phyloP scores from a whole-genome alignment of 2,888 invertebrate genomes.

The Clunio marinus region DNA sequence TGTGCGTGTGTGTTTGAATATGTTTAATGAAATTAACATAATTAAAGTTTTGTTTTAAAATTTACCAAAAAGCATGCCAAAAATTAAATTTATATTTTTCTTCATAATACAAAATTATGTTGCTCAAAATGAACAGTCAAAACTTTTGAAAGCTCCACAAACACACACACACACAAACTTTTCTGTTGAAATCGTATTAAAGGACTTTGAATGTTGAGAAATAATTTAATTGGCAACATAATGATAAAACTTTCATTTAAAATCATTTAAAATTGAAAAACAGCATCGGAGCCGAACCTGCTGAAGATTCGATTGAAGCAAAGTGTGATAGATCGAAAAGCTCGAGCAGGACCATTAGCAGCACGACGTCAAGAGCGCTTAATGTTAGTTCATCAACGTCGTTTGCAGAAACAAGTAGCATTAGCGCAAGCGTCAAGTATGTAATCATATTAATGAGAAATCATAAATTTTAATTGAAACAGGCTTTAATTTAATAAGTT shows the following conservation, averaged over 20 bases:
- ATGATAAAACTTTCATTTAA: too few species aligned
- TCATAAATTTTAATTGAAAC: not conserved
- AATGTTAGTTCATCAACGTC: slow-evolving; percentile 61
- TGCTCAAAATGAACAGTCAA: too few species aligned
- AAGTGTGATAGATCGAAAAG: slow-evolving; percentile 91
- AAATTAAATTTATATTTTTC: not conserved
- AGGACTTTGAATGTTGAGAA: too few species aligned
- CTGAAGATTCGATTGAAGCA: slow-evolving; percentile 89
- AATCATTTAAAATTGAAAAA: too few species aligned
- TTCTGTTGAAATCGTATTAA: too few species aligned
- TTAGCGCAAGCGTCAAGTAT: slow-evolving; percentile 50
- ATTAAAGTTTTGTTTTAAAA: slow-evolving; percentile 7
- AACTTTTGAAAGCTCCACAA: too few species aligned
- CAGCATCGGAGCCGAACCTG: slow-evolving; percentile 96
- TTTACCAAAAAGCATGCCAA: not conserved
- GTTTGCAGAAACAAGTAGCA: slow-evolving; percentile 49
- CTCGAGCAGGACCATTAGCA: slow-evolving; percentile 74
- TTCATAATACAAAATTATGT: too few species aligned
- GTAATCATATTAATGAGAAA: slow-evolving; percentile 43
- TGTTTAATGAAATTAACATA: slow-evolving; percentile 34
- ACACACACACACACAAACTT: too few species aligned
- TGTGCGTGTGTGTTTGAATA: slow-evolving; percentile 32
- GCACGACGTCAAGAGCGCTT: slow-evolving; percentile 72
- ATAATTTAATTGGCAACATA: too few species aligned
- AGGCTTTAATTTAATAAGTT: not conserved